Base-by-base conservation (phyloP, 1,140 invertebrate species). In the Lanistes nyassanus region DNA sequence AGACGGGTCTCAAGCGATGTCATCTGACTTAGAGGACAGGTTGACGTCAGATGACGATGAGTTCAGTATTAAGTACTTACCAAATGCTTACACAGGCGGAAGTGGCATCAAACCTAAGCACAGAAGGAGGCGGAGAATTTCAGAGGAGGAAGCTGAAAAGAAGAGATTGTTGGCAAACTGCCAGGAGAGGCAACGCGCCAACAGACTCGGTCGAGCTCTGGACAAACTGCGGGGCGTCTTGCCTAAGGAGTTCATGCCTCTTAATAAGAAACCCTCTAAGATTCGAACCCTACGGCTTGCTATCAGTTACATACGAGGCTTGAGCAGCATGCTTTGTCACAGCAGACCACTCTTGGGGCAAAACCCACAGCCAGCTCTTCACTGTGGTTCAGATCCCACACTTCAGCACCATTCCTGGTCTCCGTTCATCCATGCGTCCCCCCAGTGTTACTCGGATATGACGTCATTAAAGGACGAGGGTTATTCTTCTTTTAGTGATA, bases 301-400 rank as follows among this genome's bases (percentile, higher is more conserved):
- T 13, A 98, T 98, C 80, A 98, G 96, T 19, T 99, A 99, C 89
- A 99, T 99, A 80, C 94, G 94, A 53, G 98, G 98, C 87, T 97
- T 99, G 95, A 93, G 94, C 62, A 96, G 98, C 86, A 89, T 99
- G 23, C 90, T 98, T 5, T 31, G 85, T 21, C 74, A 79, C 39
- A 42, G 39, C 39, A 42, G 13, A 5, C 13, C 39, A 6, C 13
- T 42, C 13, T 5, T 13, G 39, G 13, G 39, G 5, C 39, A 42
- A 5, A 42, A 42, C 39, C 39, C 39, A 42, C 5, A 42, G 39
- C 39, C 13, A 5, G 39, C 39, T 5, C 39, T 13, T 42, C 13
- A 13, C 13, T 13, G 13, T 42, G 5, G 39, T 42, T 42, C 39
- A 13, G 5, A 42, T 5, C 39, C 5, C 39, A 13, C 39, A 13